These are phyloP conservation scores for Argyrosomus japonicus DNA, from an alignment of 2,113 vertebrate genomes.

Conservation along the genomic window DNA sequence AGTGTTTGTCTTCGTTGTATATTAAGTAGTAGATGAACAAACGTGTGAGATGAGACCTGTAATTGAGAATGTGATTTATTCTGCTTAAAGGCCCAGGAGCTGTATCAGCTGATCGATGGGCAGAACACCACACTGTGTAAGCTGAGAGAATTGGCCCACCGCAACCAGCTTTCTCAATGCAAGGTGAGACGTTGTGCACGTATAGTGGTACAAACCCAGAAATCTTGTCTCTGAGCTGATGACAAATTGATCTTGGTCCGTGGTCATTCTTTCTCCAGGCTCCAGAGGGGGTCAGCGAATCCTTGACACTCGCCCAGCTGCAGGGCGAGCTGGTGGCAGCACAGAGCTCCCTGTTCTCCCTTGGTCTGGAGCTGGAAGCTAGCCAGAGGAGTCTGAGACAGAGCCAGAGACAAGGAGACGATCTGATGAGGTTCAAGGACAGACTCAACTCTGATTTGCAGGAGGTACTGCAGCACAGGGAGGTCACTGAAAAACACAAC, in stretches of 20 bases:
- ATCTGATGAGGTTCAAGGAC: slow-evolving; percentile 82
- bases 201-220: background rate
- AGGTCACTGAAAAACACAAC: slow-evolving; percentile 91
- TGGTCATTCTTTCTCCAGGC: slow-evolving; percentile 59
- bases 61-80: background rate
- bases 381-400: slow-evolving; percentile 86
- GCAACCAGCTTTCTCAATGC: slow-evolving; percentile 85
- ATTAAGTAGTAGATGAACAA: background rate
- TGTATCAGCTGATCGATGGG: slow-evolving; percentile 90
- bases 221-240: background rate
- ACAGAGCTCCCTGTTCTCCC: slow-evolving; percentile 90
- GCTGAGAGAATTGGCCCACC: slow-evolving; percentile 90
- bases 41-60: background rate
- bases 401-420: slow-evolving; percentile 87
- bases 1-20: slow-evolving; percentile 11
- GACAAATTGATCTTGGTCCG: slow-evolving; percentile 7
- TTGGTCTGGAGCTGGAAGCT: slow-evolving; percentile 90
- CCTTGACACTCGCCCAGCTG: slow-evolving; percentile 76
- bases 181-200: slow-evolving; percentile 79
- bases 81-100: slow-evolving; percentile 86
- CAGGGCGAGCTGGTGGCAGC: slow-evolving; percentile 87
- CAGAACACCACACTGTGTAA: slow-evolving; percentile 92
- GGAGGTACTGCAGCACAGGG: slow-evolving; percentile 89
- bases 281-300: slow-evolving; percentile 64
- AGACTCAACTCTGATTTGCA: slow-evolving; percentile 84